Evolutionary conservation across 2,888 invertebrate species (phyloP).

Genomic region (Cephus sareptanus): DNA sequence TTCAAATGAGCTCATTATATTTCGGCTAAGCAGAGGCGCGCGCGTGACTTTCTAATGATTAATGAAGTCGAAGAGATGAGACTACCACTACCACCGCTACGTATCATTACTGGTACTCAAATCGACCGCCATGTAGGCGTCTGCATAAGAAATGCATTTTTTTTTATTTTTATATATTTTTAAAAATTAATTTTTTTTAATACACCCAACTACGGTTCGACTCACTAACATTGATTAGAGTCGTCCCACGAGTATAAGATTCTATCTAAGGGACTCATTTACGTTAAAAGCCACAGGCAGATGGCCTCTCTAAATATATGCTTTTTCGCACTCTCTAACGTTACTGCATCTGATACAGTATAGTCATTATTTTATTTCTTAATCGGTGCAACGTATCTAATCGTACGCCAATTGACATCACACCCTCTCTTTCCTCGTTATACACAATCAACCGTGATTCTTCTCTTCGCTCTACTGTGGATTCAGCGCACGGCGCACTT

Average conservation of each 20-base stretch:
- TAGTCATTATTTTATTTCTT: not conserved
- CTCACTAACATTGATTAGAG: not conserved
- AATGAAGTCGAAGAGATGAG: conserved; percentile 30
- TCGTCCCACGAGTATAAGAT: too few species aligned
- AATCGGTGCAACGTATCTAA: not conserved
- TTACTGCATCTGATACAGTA: too few species aligned
- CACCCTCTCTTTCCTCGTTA: not conserved
- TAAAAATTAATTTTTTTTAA: not conserved
- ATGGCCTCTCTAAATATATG: not conserved
- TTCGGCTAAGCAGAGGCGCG: conserved; percentile 45
- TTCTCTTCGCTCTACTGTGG: not conserved
- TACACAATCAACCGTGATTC: not conserved
- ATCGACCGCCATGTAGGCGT: not conserved
- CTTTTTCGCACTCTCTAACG: too few species aligned
- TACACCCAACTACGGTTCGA: not conserved
- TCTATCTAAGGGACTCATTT: too few species aligned
- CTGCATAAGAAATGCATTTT: not conserved
- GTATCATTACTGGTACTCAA: not conserved
- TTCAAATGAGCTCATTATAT: conserved; percentile 60
- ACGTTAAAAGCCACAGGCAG: too few species aligned
- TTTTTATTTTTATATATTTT: not conserved
- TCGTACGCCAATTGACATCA: not conserved
- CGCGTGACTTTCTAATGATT: conserved; percentile 41
- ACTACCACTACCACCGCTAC: not conserved
- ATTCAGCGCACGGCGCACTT: not conserved